Evolutionary conservation across 2,797 vertebrate species (phyloP).

Genomic region (Atherinosoma microstoma): DNA sequence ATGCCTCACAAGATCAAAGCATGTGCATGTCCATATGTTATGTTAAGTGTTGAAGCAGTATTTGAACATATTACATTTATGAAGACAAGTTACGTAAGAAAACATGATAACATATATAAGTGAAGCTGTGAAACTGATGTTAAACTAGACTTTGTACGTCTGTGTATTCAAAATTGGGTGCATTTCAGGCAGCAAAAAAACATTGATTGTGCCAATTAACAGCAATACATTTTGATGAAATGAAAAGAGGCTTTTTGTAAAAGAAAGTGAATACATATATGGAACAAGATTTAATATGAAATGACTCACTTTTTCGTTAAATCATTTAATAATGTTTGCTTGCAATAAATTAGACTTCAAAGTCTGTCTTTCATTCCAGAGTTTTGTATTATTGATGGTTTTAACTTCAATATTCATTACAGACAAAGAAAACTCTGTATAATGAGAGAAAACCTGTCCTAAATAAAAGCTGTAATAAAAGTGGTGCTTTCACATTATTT

Average conservation of each 20-base stretch:
- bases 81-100: not conserved
- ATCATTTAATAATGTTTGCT: not conserved
- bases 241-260: not conserved
- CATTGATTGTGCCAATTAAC: not conserved
- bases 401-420: not conserved
- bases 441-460: not conserved
- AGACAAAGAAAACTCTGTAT: not conserved
- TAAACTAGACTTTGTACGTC: not conserved
- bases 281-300: not conserved
- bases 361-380: not conserved
- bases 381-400: not conserved
- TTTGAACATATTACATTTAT: not conserved
- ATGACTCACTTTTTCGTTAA: not conserved
- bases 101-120: not conserved
- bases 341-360: not conserved
- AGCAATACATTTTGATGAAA: not conserved
- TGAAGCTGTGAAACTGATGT: not conserved
- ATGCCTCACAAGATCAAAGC: slow-evolving; percentile 13
- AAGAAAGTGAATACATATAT: not conserved
- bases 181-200: not conserved
- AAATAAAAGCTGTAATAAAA: not conserved
- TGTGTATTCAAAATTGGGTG: not conserved
- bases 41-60: too few species aligned
- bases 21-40: not conserved
- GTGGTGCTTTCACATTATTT: not conserved